phyloP scores from a whole-genome alignment of 2,797 vertebrate genomes.

The Hippopotamyrus pictus region DNA sequence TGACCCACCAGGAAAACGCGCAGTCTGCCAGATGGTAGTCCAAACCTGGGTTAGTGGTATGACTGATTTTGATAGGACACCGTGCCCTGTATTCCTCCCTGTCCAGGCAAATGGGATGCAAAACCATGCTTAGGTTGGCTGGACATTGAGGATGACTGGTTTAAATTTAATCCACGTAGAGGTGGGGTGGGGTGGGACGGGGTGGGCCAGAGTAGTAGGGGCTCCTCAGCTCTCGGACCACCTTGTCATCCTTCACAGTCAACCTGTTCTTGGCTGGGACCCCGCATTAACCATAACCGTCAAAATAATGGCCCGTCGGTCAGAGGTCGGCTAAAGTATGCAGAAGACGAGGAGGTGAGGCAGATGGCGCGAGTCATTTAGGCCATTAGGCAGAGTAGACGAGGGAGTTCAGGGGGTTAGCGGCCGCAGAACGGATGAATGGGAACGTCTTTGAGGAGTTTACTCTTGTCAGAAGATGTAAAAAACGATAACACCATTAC shows the following conservation, averaged over 20 bases:
- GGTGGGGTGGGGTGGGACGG: conserved; percentile 34
- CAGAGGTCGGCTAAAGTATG: conserved; percentile 76
- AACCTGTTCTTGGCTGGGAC: conserved; percentile 61
- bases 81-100: background rate
- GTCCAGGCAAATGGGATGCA: background rate
- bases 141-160: conserved; percentile 50
- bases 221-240: conserved; percentile 57
- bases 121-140: background rate
- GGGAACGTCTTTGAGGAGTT: conserved; percentile 81
- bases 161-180: conserved; percentile 68
- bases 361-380: conserved; percentile 70
- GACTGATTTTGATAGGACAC: background rate
- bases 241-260: conserved; percentile 70
- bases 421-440: conserved; percentile 69
- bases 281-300: conserved; percentile 64
- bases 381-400: conserved; percentile 59
- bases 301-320: conserved; percentile 71
- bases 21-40: background rate
- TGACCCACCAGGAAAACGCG: background rate
- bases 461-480: conserved; percentile 67
- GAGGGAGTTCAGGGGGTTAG: conserved; percentile 66
- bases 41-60: background rate
- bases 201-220: conserved; percentile 44
- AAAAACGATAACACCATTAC: conserved; percentile 76
- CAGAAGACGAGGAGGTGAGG: conserved; percentile 70